Evolutionary conservation across 2,113 vertebrate species (phyloP).

Genomic region (cattle (Bos taurus)): DNA sequence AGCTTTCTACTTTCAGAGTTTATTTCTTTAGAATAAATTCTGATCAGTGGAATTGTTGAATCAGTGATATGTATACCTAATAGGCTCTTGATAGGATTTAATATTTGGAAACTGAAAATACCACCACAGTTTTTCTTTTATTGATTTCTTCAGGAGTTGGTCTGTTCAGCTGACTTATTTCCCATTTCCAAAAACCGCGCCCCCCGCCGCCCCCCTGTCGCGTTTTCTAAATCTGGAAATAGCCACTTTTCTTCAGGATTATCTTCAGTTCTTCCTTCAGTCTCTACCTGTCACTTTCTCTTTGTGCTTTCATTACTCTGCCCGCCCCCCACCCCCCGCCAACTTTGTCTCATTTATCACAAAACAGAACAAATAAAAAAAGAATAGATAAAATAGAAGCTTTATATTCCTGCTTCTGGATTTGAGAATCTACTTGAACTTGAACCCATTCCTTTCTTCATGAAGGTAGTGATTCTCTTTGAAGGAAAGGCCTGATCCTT

Average conservation of each 20-base stretch:
- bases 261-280: background rate
- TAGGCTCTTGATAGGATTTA: background rate
- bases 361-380: background rate
- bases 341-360: background rate
- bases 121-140: background rate
- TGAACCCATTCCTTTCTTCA: background rate
- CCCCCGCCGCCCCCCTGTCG: background rate
- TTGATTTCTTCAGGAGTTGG: background rate
- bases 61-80: background rate
- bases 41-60: background rate
- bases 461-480: background rate
- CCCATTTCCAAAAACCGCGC: background rate
- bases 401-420: background rate
- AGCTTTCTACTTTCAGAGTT: slow-evolving; percentile 26
- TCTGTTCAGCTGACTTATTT: background rate
- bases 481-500: background rate
- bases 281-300: background rate
- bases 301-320: background rate
- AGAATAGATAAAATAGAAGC: background rate
- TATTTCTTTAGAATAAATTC: slow-evolving; percentile 13
- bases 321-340: background rate
- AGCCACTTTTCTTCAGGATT: background rate
- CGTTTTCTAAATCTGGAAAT: background rate
- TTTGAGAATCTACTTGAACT: background rate
- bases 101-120: slow-evolving; percentile 5